Percentiles rank a stretch among this genome's conserved stretches.
Evolutionary conservation across 2,113 vertebrate species (phyloP).

Genomic region (Hyperoodon ampullatus): DNA sequence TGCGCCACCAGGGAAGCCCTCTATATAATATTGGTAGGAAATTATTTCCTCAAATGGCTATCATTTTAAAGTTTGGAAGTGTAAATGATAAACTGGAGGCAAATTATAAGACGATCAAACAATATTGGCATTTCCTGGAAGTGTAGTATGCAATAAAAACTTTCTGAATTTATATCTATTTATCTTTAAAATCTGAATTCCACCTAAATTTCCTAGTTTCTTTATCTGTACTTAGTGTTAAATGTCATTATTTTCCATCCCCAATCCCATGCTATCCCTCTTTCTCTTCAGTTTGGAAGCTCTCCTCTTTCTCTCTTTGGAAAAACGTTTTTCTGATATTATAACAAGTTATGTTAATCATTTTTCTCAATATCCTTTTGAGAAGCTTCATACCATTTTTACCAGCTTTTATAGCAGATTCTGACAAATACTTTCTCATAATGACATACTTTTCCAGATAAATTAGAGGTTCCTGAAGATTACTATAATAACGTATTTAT

Average conservation of each 20-base stretch:
- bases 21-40: background rate
- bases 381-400: conserved; percentile 68
- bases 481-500: conserved; percentile 85
- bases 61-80: background rate
- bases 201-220: background rate
- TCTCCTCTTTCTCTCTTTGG: background rate
- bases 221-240: background rate
- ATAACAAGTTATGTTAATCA: background rate
- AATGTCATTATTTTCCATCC: background rate
- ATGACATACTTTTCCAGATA: conserved; percentile 94
- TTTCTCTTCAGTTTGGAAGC: background rate
- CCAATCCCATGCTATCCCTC: background rate
- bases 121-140: background rate
- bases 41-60: background rate
- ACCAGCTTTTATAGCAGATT: conserved; percentile 96
- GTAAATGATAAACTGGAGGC: conserved; percentile 26
- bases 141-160: background rate
- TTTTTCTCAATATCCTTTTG: background rate
- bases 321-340: background rate
- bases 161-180: background rate
- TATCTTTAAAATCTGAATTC: conserved; percentile 29
- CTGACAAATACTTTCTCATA: conserved; percentile 94
- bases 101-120: conserved; percentile 20
- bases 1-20: background rate
- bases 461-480: conserved; percentile 93